These are phyloP conservation scores for Intellagama lesueurii DNA, from an alignment of 2,797 vertebrate genomes.

Conservation along the genomic window DNA sequence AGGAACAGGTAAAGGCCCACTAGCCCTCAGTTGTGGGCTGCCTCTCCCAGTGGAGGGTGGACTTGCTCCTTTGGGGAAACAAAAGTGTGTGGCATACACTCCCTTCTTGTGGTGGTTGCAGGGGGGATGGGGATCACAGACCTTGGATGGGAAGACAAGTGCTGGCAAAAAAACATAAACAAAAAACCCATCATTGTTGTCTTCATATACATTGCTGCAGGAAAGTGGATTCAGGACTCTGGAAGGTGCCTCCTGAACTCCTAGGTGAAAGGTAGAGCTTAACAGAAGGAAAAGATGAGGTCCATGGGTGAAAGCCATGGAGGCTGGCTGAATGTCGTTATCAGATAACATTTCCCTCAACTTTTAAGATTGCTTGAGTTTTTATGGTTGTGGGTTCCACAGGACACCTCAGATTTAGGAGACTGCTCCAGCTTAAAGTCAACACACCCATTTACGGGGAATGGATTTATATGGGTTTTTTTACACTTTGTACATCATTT, in stretches of 20 bases:
- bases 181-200: neutral
- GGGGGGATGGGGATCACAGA: neutral
- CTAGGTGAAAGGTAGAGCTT: neutral
- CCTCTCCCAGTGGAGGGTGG: no score
- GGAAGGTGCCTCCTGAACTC: neutral
- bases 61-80: neutral
- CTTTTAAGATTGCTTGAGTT: neutral
- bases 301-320: neutral
- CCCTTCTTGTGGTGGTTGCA: neutral
- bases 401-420: neutral
- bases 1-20: no score
- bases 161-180: neutral
- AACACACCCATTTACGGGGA: neutral
- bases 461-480: neutral
- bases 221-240: neutral
- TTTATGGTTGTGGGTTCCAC: neutral
- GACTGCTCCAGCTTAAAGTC: neutral
- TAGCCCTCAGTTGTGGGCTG: no score
- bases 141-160: neutral
- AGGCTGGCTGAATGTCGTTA: neutral
- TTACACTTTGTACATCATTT: neutral
- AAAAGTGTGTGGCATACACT: neutral
- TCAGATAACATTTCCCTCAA: neutral
- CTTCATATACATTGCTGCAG: no score
- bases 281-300: neutral